phyloP scores from a whole-genome alignment of 2,888 invertebrate species.

The Lysandra coridon region DNA sequence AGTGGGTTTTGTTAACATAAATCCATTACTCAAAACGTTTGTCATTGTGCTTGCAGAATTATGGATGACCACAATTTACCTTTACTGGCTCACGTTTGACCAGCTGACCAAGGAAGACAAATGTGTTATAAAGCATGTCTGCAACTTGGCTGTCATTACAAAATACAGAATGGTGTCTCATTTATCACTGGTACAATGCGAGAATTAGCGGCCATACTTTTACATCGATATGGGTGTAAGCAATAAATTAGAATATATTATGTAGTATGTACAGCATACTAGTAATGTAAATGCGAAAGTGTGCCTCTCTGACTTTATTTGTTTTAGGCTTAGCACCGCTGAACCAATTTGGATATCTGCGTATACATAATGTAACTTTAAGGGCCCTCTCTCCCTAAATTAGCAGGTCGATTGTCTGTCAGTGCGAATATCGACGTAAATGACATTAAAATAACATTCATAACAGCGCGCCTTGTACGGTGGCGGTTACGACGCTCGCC shows the following conservation, averaged over 20 bases:
- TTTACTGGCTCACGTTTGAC: background rate
- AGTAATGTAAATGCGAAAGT: too few species aligned
- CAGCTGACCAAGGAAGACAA: slow-evolving; percentile 8
- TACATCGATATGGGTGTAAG: slow-evolving; percentile 39
- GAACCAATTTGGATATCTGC: too few species aligned
- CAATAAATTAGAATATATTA: slow-evolving; percentile 36
- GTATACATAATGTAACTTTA: too few species aligned
- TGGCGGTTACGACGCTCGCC: too few species aligned
- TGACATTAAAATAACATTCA: too few species aligned
- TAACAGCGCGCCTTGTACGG: too few species aligned
- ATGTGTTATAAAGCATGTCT: slow-evolving; percentile 18
- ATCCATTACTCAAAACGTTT: slow-evolving; percentile 2
- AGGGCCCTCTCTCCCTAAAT: too few species aligned
- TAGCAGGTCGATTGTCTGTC: too few species aligned
- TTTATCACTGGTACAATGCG: slow-evolving; percentile 40
- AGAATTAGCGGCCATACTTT: slow-evolving; percentile 44
- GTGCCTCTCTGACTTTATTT: too few species aligned
- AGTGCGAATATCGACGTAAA: too few species aligned
- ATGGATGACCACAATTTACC: background rate
- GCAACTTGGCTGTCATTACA: slow-evolving; percentile 5
- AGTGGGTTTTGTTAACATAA: slow-evolving; percentile 3
- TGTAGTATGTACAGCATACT: too few species aligned
- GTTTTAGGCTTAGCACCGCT: too few species aligned
- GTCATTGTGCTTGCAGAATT: background rate
- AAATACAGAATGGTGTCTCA: slow-evolving; percentile 16